phyloP scores from a whole-genome alignment of 1,140 invertebrate genomes.

The Drosophila leontia region DNA sequence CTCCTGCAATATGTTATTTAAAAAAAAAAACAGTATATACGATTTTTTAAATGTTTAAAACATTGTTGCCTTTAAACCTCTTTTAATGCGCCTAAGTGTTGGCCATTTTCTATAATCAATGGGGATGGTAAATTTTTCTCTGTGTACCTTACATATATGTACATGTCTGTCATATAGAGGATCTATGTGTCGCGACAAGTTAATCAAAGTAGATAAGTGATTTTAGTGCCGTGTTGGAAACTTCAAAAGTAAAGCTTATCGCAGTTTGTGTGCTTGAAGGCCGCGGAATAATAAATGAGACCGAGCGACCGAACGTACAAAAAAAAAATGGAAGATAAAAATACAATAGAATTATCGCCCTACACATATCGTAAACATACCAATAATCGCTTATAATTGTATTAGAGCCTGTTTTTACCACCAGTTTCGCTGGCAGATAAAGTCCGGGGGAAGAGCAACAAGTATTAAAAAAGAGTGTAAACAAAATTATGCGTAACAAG shows the following conservation, averaged over 20 bases:
- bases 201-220: constrained; percentile 34
- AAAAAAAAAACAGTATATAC: too few relatives aligned
- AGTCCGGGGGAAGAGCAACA: background rate
- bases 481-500: too few relatives aligned
- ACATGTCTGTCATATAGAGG: background rate
- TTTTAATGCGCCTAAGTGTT: too few relatives aligned
- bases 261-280: constrained; percentile 33
- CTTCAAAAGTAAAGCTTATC: constrained; percentile 53
- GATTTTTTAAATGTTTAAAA: too few relatives aligned
- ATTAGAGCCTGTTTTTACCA: background rate
- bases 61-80: too few relatives aligned
- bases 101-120: background rate
- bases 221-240: constrained; percentile 9
- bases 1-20: too few relatives aligned
- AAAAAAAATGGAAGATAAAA: constrained; percentile 51
- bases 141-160: too few relatives aligned
- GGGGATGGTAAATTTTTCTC: background rate
- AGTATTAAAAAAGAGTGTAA: too few relatives aligned
- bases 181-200: constrained; percentile 24
- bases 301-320: background rate
- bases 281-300: constrained; percentile 33
- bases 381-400: background rate
- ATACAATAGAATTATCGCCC: constrained; percentile 5
- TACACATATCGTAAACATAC: constrained; percentile 22
- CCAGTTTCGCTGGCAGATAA: background rate